Evolutionary conservation across 1,140 invertebrate species (phyloP).

Genomic region (Scylla paramamosain): DNA sequence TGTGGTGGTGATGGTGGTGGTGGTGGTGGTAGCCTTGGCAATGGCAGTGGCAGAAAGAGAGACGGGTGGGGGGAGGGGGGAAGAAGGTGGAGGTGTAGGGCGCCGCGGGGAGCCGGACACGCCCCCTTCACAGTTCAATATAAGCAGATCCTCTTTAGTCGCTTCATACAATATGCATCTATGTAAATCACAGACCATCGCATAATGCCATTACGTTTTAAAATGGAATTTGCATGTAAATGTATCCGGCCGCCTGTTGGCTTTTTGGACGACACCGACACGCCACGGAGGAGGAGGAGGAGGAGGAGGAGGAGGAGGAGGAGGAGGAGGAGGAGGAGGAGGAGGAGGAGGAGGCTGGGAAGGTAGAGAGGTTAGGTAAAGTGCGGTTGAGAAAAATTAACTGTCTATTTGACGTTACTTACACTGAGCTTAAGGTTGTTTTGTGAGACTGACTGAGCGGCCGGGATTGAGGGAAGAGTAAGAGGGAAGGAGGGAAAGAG

Average conservation of each 20-base stretch:
- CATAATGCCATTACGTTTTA: slow-evolving; percentile 64
- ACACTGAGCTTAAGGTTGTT: not conserved
- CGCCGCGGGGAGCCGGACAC: not conserved
- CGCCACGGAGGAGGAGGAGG: not conserved
- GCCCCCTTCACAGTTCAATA: slow-evolving; percentile 31
- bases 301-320: not conserved
- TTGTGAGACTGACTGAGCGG: not conserved
- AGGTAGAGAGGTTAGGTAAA: not conserved
- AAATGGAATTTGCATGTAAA: slow-evolving; percentile 65
- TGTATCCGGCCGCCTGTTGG: not conserved
- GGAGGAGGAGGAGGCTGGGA: not conserved
- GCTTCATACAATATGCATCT: slow-evolving; percentile 70
- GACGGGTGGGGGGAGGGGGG: not conserved
- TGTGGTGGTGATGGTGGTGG: not conserved
- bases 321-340: not conserved
- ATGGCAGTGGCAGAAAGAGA: not conserved
- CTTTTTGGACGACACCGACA: slow-evolving; percentile 9
- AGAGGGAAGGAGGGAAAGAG: too few relatives aligned
- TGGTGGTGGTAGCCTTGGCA: not conserved
- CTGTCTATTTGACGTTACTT: not conserved
- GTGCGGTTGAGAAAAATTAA: not conserved
- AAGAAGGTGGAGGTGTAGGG: not conserved
- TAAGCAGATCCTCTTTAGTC: slow-evolving; percentile 43
- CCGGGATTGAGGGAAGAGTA: not conserved
- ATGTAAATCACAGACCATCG: slow-evolving; percentile 64